phyloP scores from a whole-genome alignment of 2,888 invertebrate genomes.

The Erpobdella octoculata region DNA sequence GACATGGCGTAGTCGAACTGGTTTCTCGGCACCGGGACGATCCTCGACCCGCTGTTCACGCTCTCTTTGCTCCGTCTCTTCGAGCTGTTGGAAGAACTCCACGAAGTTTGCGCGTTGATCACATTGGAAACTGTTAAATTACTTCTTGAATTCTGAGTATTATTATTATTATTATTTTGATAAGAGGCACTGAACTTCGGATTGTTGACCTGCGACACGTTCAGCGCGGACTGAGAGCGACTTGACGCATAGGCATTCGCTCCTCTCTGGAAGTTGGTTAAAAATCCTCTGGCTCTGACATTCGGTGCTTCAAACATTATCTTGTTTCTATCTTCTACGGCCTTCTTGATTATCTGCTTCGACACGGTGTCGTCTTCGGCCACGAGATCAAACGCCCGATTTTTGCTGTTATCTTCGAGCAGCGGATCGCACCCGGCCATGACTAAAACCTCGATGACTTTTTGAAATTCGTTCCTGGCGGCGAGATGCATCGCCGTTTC shows the following conservation, averaged over 20 bases:
- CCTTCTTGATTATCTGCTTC: constrained; percentile 35
- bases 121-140: background rate
- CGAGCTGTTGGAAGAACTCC: constrained; percentile 31
- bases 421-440: constrained; percentile 36
- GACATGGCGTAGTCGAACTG: too few relatives aligned
- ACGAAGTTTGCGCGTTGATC: background rate
- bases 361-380: constrained; percentile 37
- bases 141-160: background rate
- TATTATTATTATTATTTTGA: background rate
- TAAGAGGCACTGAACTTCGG: background rate
- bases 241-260: constrained; percentile 9
- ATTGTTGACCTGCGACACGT: constrained; percentile 28
- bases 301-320: constrained; percentile 36
- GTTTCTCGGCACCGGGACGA: background rate
- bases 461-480: constrained; percentile 39
- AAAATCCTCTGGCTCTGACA: constrained; percentile 35
- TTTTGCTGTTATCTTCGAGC: constrained; percentile 35
- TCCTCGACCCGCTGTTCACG: constrained; percentile 13
- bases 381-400: constrained; percentile 38
- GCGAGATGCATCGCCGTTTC: constrained; percentile 39
- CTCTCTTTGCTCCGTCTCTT: constrained; percentile 19
- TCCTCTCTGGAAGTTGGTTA: constrained; percentile 24
- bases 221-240: constrained; percentile 30
- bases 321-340: constrained; percentile 35
- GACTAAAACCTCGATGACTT: constrained; percentile 37